Conservation (phyloP, 2,888 invertebrate genomes). For the Agrochola circellaris region DNA sequence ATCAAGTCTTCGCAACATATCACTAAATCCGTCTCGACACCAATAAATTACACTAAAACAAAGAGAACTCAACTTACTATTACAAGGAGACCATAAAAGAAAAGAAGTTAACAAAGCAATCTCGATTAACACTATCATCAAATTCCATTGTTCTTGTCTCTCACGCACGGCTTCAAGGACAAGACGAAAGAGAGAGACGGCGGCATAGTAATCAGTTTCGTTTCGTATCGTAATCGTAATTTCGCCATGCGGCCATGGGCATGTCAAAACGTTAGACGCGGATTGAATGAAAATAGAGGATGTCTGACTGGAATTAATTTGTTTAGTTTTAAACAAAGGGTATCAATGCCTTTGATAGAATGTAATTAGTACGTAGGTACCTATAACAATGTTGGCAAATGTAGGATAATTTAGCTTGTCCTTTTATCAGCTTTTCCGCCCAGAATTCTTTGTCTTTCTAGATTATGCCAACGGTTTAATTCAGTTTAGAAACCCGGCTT, state of each 20-base stretch:
- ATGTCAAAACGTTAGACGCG: conserved; percentile 64
- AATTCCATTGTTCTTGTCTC: conserved; percentile 50
- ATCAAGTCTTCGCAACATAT: neutral
- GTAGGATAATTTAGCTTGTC: conserved; percentile 8
- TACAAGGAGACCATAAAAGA: conserved; percentile 54
- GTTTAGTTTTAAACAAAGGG: conserved; percentile 54
- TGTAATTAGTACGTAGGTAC: conserved; percentile 49
- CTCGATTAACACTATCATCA: conserved; percentile 42
- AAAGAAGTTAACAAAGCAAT: conserved; percentile 52
- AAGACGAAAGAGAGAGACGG: conserved; percentile 58
- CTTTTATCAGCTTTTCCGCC: neutral
- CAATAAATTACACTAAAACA: conserved; percentile 35
- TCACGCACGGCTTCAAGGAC: conserved; percentile 56
- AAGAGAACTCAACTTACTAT: conserved; percentile 29
- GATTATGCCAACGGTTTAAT: neutral
- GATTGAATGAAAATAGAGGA: conserved; percentile 57
- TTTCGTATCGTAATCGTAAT: conserved; percentile 62
- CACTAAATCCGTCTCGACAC: conserved; percentile 12
- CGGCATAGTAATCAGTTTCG: conserved; percentile 49
- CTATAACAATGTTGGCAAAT: conserved; percentile 8
- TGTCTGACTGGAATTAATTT: conserved; percentile 64
- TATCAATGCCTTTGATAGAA: conserved; percentile 28
- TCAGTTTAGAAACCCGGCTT: neutral
- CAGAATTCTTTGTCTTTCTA: neutral
- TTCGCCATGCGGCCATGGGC: conserved; percentile 68